A percentile compares a stretch with the other conserved stretches of the same genome.
Evolutionary conservation across 2,888 invertebrate species (phyloP).

Genomic region (Pogonocherus hispidulus): DNA sequence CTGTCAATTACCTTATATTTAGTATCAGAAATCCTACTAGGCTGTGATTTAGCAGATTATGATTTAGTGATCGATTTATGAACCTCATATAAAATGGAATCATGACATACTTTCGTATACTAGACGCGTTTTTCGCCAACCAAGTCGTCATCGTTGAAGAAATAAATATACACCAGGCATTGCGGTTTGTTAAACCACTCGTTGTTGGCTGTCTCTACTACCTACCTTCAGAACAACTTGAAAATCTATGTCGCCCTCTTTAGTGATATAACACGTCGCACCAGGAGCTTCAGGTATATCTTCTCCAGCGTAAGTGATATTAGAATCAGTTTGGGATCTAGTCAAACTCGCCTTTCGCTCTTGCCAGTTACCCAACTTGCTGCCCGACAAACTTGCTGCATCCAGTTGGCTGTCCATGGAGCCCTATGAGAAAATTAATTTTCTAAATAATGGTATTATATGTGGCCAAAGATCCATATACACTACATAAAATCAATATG

Average conservation of each 20-base stretch:
- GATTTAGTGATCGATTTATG: too few species aligned
- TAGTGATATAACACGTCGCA: constrained; percentile 91
- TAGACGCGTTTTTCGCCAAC: too few species aligned
- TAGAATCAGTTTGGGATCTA: constrained; percentile 92
- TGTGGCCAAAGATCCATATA: too few species aligned
- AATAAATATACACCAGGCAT: background rate
- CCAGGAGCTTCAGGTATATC: constrained; percentile 92
- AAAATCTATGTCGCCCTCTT: constrained; percentile 94
- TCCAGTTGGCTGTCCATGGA: constrained; percentile 90
- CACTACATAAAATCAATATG: too few species aligned
- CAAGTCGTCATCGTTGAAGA: too few species aligned
- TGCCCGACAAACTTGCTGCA: constrained; percentile 74
- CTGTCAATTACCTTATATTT: too few species aligned
- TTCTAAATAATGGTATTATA: too few species aligned
- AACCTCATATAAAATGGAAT: too few species aligned
- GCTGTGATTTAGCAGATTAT: too few species aligned
- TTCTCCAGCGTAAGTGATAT: constrained; percentile 88
- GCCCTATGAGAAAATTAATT: constrained; percentile 73
- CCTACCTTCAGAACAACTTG: constrained; percentile 86
- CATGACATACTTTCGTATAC: too few species aligned
- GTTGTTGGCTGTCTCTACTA: too few species aligned
- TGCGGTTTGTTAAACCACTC: background rate
- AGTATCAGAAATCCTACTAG: too few species aligned
- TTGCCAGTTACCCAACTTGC: constrained; percentile 74
- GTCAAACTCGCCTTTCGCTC: constrained; percentile 79